These are phyloP conservation scores for Acrobasis repandana DNA, from an alignment of 2,888 invertebrate species.

Conservation along the genomic window DNA sequence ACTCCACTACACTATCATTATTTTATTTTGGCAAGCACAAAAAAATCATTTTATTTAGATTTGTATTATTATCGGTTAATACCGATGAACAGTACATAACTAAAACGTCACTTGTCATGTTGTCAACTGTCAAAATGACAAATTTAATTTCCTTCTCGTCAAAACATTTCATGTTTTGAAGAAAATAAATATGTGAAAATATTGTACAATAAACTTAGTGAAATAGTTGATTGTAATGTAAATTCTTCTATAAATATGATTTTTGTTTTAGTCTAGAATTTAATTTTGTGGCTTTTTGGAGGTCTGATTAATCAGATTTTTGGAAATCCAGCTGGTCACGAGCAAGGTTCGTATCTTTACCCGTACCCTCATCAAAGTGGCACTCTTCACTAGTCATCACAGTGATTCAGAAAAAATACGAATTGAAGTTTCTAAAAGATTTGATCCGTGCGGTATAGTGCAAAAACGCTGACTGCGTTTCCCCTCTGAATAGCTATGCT, in stretches of 20 bases:
- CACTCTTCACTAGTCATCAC: too few species aligned
- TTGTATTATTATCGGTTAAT: too few species aligned
- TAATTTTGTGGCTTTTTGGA: slow-evolving; percentile 40
- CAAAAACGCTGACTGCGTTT: too few species aligned
- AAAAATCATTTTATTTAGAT: too few species aligned
- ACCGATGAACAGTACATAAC: too few species aligned
- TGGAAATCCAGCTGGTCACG: slow-evolving; percentile 60
- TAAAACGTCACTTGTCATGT: not conserved
- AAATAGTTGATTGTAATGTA: slow-evolving; percentile 21
- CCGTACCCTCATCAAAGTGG: not conserved
- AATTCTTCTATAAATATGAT: slow-evolving; percentile 34
- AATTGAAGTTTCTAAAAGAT: too few species aligned
- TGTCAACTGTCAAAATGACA: slow-evolving; percentile 1
- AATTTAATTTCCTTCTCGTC: slow-evolving; percentile 39
- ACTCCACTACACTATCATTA: too few species aligned
- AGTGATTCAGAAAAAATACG: too few species aligned
- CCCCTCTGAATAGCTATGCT: too few species aligned
- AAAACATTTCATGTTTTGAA: slow-evolving; percentile 70
- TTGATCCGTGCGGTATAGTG: too few species aligned
- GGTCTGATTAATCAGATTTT: slow-evolving; percentile 41
- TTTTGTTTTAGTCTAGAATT: slow-evolving; percentile 37
- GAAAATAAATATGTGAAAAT: slow-evolving; percentile 23
- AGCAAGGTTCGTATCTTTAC: slow-evolving; percentile 8
- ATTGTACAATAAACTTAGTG: slow-evolving; percentile 11
- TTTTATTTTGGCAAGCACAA: too few species aligned